Evolutionary conservation across 2,888 invertebrate genomes (phyloP), one percentile per base, ranked within the genome.

Genomic region (Stenurella melanura): DNA sequence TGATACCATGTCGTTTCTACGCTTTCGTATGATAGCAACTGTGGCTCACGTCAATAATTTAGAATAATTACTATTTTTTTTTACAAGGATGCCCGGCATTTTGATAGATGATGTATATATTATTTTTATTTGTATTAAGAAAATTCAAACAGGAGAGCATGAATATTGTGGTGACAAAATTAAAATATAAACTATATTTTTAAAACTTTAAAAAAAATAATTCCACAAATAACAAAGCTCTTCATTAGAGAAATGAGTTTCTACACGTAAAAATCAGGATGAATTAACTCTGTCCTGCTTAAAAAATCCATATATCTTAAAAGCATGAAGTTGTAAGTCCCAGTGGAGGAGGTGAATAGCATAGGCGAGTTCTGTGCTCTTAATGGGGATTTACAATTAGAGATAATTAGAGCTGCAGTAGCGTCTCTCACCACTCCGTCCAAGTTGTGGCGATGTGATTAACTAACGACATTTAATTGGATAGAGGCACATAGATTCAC

Each of bases 391-490:
- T 88, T 87, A 87, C 87, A 88, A 88, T 88, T 88, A 88, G 87
- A 86, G 87, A 87, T 88, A 87, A 88, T 88, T 88, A 88, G 85
- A 85, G 85, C 86, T 86, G 87, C 86, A 72, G 86, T 86, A 85
- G 84, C 82, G 81, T 83, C 80, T 81, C 82, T 61, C 76, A 73
- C 71, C 56, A 75, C 78, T 78, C 81, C 82, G 82, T 83, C 83
- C 84, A 82, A 85, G 84, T 85, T 85, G 86, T 81, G 86, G 85
- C 82, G 83, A 81, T 81, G 85, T 86, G 87, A 88, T 88, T 88
- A 88, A 87, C 87, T 88, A 88, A 88, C 86, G 87, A 87, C 82
- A 84, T 86, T 86, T 87, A 88, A 87, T 88, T 88, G 87, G 86
- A 84, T 82, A 72, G 75, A 72, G 72, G 70, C 70, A 64, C 42